These are phyloP conservation scores for Idaea dimidiata DNA, from an alignment of 2,888 invertebrate genomes.

Conservation along the genomic window DNA sequence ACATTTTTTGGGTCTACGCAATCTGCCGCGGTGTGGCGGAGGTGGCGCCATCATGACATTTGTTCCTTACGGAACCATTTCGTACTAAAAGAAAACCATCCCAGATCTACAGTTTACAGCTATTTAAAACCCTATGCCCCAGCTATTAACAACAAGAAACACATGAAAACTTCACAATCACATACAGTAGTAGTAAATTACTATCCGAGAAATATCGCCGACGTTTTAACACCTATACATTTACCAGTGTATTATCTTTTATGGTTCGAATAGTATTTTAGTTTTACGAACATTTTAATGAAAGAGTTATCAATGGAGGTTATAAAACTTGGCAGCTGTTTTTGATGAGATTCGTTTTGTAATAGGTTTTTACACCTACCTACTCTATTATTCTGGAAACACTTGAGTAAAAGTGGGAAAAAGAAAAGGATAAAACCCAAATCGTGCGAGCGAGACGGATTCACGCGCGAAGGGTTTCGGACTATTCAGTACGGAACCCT, in stretches of 20 bases:
- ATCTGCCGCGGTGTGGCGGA: too few relatives aligned
- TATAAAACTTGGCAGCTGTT: neutral
- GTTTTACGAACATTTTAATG: conserved; percentile 14
- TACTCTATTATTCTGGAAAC: too few relatives aligned
- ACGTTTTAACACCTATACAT: conserved; percentile 57
- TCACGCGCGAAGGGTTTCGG: too few relatives aligned
- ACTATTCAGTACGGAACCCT: too few relatives aligned
- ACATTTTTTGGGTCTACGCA: too few relatives aligned
- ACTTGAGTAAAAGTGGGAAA: too few relatives aligned
- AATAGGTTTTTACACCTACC: neutral
- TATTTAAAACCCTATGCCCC: neutral
- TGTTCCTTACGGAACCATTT: too few relatives aligned
- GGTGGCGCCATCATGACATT: too few relatives aligned
- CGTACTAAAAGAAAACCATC: neutral
- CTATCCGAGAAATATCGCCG: conserved; percentile 46
- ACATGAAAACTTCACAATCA: conserved; percentile 35
- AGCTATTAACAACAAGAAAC: neutral
- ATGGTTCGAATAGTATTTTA: conserved; percentile 30
- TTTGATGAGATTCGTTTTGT: neutral
- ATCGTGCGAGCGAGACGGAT: too few relatives aligned
- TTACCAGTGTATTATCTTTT: conserved; percentile 54
- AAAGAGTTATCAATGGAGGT: neutral
- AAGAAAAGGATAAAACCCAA: too few relatives aligned
- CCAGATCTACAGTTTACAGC: neutral
- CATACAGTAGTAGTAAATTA: conserved; percentile 47